These are phyloP conservation scores for Metaphire vulgaris DNA, from an alignment of 1,140 invertebrate genomes.

Conservation along the genomic window DNA sequence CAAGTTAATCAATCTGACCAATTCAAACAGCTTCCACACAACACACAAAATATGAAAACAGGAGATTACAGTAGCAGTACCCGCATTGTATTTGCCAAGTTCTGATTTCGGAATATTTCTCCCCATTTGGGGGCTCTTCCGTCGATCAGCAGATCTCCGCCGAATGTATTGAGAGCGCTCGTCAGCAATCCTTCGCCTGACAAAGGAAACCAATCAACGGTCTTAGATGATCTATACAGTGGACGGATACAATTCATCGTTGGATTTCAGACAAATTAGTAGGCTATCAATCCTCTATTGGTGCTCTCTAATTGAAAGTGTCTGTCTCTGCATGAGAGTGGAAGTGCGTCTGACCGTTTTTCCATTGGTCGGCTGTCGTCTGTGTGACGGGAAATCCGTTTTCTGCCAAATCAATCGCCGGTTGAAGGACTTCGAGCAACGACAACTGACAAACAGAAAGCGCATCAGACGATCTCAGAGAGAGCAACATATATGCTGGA, in stretches of 20 bases:
- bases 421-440: conserved; percentile 36
- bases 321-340: no score
- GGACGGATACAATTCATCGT: no score
- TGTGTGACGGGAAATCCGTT: conserved; percentile 48
- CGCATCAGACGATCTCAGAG: no score
- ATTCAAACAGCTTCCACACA: no score
- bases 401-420: conserved; percentile 48
- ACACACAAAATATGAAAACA: no score
- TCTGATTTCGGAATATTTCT: conserved; percentile 46
- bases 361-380: conserved; percentile 40
- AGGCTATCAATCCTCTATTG: no score
- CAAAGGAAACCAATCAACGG: neutral
- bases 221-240: no score
- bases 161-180: conserved; percentile 33
- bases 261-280: no score
- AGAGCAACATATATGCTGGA: no score
- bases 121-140: conserved; percentile 45
- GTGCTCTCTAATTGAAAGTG: no score
- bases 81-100: conserved; percentile 47
- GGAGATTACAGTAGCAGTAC: no score
- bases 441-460: conserved; percentile 34
- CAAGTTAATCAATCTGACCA: neutral
- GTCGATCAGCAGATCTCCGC: conserved; percentile 44
- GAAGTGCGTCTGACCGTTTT: conserved; percentile 38
- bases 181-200: conserved; percentile 3